Evolutionary conservation across 2,888 invertebrate genomes (phyloP), one percentile per base, ranked within the genome.

Genomic region (Drosophila picticornis): DNA sequence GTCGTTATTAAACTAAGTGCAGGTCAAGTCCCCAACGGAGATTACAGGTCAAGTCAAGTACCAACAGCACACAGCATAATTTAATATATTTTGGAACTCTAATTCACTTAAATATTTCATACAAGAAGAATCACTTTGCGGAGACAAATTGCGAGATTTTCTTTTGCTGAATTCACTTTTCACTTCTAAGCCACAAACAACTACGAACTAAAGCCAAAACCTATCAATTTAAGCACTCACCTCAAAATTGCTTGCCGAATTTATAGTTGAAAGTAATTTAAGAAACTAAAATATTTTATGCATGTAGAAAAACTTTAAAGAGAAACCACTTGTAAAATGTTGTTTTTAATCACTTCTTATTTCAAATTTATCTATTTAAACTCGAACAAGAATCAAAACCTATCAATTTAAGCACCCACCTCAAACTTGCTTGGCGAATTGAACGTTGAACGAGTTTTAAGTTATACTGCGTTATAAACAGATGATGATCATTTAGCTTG

Each of bases 41-140:
- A 74, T 80, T 85, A 85, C 84, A 85, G 84, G 89, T 46, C 46
- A 74, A 83, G 67, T 59, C 69, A 48, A 68, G 43, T 57, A 43
- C 19, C 9, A 55, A 56, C 53, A 51, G 65, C 38, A 50, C 4
- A 32, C 32, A 32, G 53, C 61, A 57, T 61, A 61, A 61, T 51
- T 57, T 48, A 57, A 59, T 10, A 56, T 56, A 59, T 60, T 75
- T 16, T 11, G 4, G 27, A 52, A 52, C 7, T 51, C 4, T 16
- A 51, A 29, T 40, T 43, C 31, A 19, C 40, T 10, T 43, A 32
- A 46, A 32, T 46, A 22, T 40, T 56, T 40, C 11, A 56, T 2
- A 27, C 10, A n/a, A 40, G 4, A 11, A 22, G 5, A n/a, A n/a
- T 2, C n/a, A 43, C 40, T 22, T 43, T 43, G 22, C 22, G 1